phyloP scores from a whole-genome alignment of 1,140 invertebrate species.

The Scaptomyza montana region DNA sequence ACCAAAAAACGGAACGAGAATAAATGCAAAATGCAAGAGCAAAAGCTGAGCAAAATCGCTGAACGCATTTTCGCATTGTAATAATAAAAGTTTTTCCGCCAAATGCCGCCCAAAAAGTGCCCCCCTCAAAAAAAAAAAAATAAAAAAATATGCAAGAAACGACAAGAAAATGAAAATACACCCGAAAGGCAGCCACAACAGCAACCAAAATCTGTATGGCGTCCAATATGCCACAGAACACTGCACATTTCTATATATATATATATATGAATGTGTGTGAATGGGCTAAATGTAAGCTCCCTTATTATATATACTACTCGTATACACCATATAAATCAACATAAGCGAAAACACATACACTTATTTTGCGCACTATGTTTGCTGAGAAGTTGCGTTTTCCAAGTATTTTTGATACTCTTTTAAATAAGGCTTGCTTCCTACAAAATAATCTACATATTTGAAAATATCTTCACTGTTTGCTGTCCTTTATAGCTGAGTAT shows the following conservation, averaged over 20 bases:
- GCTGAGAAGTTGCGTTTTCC: slow-evolving; percentile 59
- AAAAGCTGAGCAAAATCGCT: slow-evolving; percentile 56
- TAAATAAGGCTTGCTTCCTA: not conserved
- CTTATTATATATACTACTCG: slow-evolving; percentile 34
- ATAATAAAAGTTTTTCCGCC: slow-evolving; percentile 75
- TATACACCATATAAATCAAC: slow-evolving; percentile 65
- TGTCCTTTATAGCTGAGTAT: too few species aligned
- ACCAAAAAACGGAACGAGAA: slow-evolving; percentile 18
- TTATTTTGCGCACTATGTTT: not conserved
- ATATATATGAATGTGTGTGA: slow-evolving; percentile 25
- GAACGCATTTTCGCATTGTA: slow-evolving; percentile 76
- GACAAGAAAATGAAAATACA: slow-evolving; percentile 54
- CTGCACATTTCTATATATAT: slow-evolving; percentile 35
- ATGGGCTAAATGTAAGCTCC: slow-evolving; percentile 22
- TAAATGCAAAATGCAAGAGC: slow-evolving; percentile 44
- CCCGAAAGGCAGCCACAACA: slow-evolving; percentile 59
- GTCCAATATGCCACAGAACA: slow-evolving; percentile 52
- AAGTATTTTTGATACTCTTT: slow-evolving; percentile 21
- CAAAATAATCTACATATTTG: not conserved
- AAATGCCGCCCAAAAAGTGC: slow-evolving; percentile 28
- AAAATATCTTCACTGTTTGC: not conserved
- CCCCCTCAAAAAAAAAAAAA: not conserved
- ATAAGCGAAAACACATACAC: slow-evolving; percentile 57
- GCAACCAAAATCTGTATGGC: slow-evolving; percentile 66
- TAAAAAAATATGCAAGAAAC: not conserved